phyloP scores from a whole-genome alignment of 2,888 invertebrate species.

The Aleiodes leptofemur region DNA sequence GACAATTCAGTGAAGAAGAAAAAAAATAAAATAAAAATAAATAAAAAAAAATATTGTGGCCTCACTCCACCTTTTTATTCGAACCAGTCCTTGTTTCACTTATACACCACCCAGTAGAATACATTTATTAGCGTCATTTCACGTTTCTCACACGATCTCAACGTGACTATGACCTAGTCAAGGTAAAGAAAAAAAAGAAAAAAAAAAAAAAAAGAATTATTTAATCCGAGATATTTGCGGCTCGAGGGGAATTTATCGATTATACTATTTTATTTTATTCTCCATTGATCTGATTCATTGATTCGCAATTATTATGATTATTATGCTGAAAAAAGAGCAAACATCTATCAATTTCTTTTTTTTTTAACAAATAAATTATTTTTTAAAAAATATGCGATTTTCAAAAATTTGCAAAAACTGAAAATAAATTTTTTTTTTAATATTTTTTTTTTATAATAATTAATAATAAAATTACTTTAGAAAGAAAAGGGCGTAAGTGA shows the following conservation, averaged over 20 bases:
- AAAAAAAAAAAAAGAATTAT: neutral
- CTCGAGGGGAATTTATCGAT: conserved; percentile 9
- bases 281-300: conserved; percentile 6
- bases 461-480: too few relatives aligned
- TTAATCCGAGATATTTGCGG: neutral
- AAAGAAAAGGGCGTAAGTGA: too few relatives aligned
- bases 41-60: neutral
- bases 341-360: too few relatives aligned
- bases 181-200: neutral
- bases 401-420: too few relatives aligned
- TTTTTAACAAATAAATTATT: too few relatives aligned
- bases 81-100: neutral
- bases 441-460: too few relatives aligned
- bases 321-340: too few relatives aligned
- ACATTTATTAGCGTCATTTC: neutral
- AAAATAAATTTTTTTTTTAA: too few relatives aligned
- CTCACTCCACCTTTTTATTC: neutral
- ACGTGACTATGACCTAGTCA: conserved; percentile 29
- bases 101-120: neutral
- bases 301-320: neutral
- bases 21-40: neutral
- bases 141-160: conserved; percentile 29
- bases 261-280: conserved; percentile 8
- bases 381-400: too few relatives aligned
- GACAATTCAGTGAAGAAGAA: neutral